Evolutionary conservation across 2,888 invertebrate genomes (phyloP), one percentile per base, ranked within the genome.

Genomic region (Ichneumoninae sp.): DNA sequence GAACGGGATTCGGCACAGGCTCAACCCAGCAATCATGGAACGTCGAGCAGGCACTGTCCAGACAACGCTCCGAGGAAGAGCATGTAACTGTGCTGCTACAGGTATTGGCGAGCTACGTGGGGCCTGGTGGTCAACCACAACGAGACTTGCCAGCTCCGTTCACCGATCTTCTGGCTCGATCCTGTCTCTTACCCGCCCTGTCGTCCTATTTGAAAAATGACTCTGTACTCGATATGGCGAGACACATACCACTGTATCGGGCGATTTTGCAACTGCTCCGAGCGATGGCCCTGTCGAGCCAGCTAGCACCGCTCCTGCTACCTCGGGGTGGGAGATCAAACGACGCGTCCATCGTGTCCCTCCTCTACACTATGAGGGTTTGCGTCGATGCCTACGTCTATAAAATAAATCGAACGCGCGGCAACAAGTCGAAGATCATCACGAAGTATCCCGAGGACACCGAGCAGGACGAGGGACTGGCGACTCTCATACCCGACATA

Each of bases 21-120:
- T 98, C 98, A 30, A 99, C 98, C 13, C 97, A 97, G 86, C 98
- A 98, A 93, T 98, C 98, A 66, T 99, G 99, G 99, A 98, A 99
- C 94, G 98, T 99, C 52, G 98, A 99, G 91, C 98, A 98, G 92
- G 98, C 98, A n/a, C 94, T 99, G 72, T 94, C 97, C 86, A 95
- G 98, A 13, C 98, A 98, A 93, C 96, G 96, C 84, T 97, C 97
- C 83, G 98, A 99, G 94, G 99, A 99, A 93, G 98, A 98, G 91
- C 98, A 98, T 93, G 98, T 98, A 3, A 98, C 98, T 0, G 97
- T 97, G 83, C 93, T 98, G 74, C 92, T 98, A 57, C 95, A 96
- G 94, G 98, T 98, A 4, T 93, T 98, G 87, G 97, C 98, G 0
- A 97, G 98, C 89, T 98, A 97, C 92, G 97, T 98, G 88, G 97